Conservation (phyloP, 2,888 invertebrate species). For the Lampropteryx suffumata region DNA sequence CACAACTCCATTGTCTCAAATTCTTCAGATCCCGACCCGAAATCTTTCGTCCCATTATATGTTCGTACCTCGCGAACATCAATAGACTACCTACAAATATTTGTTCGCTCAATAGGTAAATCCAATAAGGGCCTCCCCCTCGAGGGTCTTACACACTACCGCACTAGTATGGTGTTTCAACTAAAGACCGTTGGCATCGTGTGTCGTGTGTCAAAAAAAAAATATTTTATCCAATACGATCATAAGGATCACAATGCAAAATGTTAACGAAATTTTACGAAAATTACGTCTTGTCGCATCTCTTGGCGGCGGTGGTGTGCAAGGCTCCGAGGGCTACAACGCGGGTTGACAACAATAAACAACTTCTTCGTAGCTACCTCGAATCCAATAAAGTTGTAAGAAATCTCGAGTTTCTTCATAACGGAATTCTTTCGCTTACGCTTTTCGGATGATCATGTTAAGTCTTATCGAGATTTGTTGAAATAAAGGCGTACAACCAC, state of each 20-base stretch:
- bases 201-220: too few relatives aligned
- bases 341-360: slow-evolving; percentile 38
- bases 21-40: not conserved
- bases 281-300: not conserved
- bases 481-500: slow-evolving; percentile 1
- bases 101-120: slow-evolving; percentile 44
- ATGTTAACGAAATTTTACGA: too few relatives aligned
- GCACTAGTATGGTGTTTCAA: not conserved
- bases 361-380: slow-evolving; percentile 30
- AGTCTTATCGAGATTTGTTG: slow-evolving; percentile 7
- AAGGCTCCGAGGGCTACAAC: not conserved
- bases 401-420: slow-evolving; percentile 32
- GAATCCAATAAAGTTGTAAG: slow-evolving; percentile 38
- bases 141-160: slow-evolving; percentile 8
- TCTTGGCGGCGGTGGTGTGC: not conserved
- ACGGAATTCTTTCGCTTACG: slow-evolving; percentile 25
- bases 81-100: slow-evolving; percentile 41
- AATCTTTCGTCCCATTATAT: slow-evolving; percentile 8
- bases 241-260: too few relatives aligned
- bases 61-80: slow-evolving; percentile 26
- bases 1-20: slow-evolving; percentile 3
- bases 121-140: slow-evolving; percentile 41
- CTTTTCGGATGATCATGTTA: slow-evolving; percentile 13
- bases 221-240: too few relatives aligned
- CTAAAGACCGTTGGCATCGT: not conserved